Evolutionary conservation across 2,888 invertebrate genomes (phyloP), one percentile per base, ranked within the genome.

Genomic region (Leucophora obtusa): DNA sequence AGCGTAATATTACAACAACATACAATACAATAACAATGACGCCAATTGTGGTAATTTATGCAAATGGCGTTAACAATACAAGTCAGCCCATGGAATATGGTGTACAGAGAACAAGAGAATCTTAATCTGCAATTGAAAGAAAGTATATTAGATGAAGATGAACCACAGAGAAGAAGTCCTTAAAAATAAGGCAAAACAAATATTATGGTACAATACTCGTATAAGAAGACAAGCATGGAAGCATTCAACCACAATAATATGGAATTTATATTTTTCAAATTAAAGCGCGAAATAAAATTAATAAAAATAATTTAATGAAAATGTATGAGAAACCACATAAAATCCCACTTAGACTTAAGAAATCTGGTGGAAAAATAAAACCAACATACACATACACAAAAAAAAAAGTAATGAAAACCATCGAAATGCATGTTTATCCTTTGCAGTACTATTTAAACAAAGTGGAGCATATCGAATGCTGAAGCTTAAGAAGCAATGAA

Each of bases 41-140:
- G 82, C 78, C 83, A 83, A 84, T 83, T 84, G 80, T 60, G 81
- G 81, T 82, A 84, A 84, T 83, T 83, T 83, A 84, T 84, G 83
- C 81, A 81, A 84, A 84, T 82, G 79, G 74, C 73, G 71, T 72
- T 53, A 79, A 77, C 72, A 77, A 70, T 62, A 63, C n/a, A 69
- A 63, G 35, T 54, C 63, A 60, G 58, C 38, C 74, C 78, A 54
- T 38, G 28, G 51, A 53, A 28, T 54, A 24, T 35, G 60, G 14
- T 24, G 28, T 65, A 28, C n/a, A 33, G 33, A 53, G 24, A 82
- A 75, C 78, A 71, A 82, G 78, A 82, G 74, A 71, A 68, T 72
- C 74, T 75, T 82, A 78, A 78, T 82, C 78, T 82, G 81, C 77
- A 70, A 77, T 75, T 72, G 78, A 81, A 79, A 73, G 76, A 70